Evolutionary conservation across 2,888 invertebrate species (phyloP).

Genomic region (Polyommatus iphigenia): DNA sequence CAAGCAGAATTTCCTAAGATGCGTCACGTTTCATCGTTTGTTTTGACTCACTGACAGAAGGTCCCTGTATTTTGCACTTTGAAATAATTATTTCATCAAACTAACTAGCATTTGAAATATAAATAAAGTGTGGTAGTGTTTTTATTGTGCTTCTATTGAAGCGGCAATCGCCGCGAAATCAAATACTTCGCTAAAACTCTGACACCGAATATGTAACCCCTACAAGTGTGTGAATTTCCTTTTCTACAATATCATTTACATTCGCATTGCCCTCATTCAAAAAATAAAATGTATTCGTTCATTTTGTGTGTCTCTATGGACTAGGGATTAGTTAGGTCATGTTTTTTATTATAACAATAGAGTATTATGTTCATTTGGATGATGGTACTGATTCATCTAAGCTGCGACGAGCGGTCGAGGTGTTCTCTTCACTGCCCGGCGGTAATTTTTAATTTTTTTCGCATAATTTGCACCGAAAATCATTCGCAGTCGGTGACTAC

Average conservation of each 20-base stretch:
- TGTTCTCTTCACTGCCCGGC: neutral
- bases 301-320: neutral
- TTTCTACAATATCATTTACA: constrained; percentile 30
- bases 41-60: neutral
- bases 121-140: neutral
- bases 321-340: neutral
- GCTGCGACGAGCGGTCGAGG: neutral
- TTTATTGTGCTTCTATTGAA: constrained; percentile 2
- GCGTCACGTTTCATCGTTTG: neutral
- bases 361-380: neutral
- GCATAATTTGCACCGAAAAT: neutral
- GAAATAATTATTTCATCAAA: neutral
- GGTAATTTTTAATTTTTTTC: neutral
- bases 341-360: neutral
- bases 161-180: constrained; percentile 24
- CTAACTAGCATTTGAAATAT: neutral
- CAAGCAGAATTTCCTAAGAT: neutral
- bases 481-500: neutral
- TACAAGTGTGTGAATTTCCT: constrained; percentile 32
- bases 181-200: constrained; percentile 23
- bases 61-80: neutral
- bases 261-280: constrained; percentile 22
- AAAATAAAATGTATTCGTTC: constrained; percentile 25
- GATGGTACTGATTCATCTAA: neutral
- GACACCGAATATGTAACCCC: constrained; percentile 29